phyloP scores from a whole-genome alignment of 2,113 vertebrate genomes.

The Centropus unirufus region DNA sequence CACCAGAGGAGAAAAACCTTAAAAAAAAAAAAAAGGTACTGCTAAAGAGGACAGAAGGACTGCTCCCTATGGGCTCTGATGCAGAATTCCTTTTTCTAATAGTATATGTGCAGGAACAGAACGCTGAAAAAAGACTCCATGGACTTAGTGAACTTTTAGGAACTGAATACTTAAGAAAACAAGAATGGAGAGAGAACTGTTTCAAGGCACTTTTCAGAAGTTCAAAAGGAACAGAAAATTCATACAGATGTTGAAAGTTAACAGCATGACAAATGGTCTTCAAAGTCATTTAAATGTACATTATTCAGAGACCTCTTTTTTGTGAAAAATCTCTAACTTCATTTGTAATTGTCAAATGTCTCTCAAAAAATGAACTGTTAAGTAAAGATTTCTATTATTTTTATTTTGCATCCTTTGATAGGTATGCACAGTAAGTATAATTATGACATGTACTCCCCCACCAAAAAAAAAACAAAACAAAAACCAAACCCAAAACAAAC shows the following conservation, averaged over 20 bases:
- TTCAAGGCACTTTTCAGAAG: not conserved
- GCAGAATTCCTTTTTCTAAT: not conserved
- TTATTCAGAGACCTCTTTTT: not conserved
- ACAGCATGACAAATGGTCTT: not conserved
- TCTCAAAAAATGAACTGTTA: not conserved
- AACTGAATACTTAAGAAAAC: not conserved
- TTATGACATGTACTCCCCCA: rapidly evolving
- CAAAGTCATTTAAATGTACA: not conserved
- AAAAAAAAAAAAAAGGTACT: not conserved
- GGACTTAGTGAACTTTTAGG: not conserved
- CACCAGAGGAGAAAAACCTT: not conserved
- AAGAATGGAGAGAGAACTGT: not conserved
- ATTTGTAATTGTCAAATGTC: not conserved
- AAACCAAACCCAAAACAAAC: not conserved
- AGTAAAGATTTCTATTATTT: not conserved
- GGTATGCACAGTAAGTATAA: not conserved
- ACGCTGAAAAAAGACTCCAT: not conserved
- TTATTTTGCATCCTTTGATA: not conserved
- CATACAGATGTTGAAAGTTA: not conserved
- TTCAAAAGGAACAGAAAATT: not conserved
- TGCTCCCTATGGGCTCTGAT: not conserved
- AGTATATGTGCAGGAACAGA: not conserved
- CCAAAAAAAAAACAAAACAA: not conserved
- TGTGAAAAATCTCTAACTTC: not conserved
- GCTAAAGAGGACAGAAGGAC: not conserved